Conservation (phyloP, 2,888 invertebrate genomes). For the Drosophila cognata region DNA sequence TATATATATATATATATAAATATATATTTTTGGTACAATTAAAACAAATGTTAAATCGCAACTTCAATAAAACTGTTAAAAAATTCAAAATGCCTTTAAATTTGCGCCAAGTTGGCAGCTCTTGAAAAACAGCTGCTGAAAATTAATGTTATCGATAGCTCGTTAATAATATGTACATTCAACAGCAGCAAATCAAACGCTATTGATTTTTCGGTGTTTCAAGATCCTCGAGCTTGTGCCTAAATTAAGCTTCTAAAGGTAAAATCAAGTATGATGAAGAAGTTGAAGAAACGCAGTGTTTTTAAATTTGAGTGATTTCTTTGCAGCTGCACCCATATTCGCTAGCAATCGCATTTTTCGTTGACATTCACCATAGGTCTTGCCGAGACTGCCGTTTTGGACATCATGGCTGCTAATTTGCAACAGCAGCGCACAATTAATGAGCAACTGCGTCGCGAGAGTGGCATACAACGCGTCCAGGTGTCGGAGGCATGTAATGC, state of each 20-base stretch:
- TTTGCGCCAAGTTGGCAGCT: conserved; percentile 33
- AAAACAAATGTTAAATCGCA: conserved; percentile 35
- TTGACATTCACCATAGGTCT: conserved; percentile 83
- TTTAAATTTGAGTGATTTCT: not conserved
- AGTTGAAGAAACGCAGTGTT: not conserved
- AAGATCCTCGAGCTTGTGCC: conserved; percentile 27
- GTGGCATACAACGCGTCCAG: conserved; percentile 91
- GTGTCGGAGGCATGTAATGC: conserved; percentile 94
- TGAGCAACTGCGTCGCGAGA: conserved; percentile 96
- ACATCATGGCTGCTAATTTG: conserved; percentile 96
- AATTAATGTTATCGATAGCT: conserved; percentile 34
- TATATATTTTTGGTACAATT: conserved; percentile 47
- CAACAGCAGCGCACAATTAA: conserved; percentile 96
- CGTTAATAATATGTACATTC: not conserved
- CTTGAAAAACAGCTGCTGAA: conserved; percentile 8
- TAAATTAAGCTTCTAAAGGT: conserved; percentile 45
- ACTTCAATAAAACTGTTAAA: conserved; percentile 45
- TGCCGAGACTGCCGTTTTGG: conserved; percentile 94
- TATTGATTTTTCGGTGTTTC: conserved; percentile 55
- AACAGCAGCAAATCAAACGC: conserved; percentile 28
- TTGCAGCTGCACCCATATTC: conserved; percentile 39
- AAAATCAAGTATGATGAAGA: not conserved
- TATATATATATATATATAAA: conserved; percentile 8
- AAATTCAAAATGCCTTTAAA: conserved; percentile 10
- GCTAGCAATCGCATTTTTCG: conserved; percentile 21